phyloP scores from a whole-genome alignment of 2,797 vertebrate species.

The Pelobates cultripes region DNA sequence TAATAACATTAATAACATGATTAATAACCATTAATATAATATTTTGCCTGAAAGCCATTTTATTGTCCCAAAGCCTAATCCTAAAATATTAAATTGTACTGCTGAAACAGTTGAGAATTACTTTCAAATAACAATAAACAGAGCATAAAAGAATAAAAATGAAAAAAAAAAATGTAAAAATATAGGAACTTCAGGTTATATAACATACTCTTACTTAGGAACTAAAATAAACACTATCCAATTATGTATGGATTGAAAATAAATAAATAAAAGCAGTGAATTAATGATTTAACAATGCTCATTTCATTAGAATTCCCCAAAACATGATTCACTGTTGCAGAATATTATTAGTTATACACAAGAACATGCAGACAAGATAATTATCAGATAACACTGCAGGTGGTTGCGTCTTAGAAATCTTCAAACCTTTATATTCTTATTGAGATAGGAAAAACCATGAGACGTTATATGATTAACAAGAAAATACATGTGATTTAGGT shows the following conservation, averaged over 20 bases:
- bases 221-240: neutral
- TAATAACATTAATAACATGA: too few species aligned
- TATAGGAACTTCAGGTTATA: too few species aligned
- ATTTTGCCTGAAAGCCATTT: too few species aligned
- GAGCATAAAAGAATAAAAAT: too few species aligned
- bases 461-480: neutral
- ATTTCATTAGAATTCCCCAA: neutral
- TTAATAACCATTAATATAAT: too few species aligned
- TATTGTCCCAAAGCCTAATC: too few species aligned
- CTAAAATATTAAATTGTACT: too few species aligned
- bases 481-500: neutral
- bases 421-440: constrained; percentile 1
- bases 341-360: neutral
- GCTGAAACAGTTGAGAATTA: too few species aligned
- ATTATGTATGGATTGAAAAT: neutral
- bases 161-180: too few species aligned
- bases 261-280: neutral
- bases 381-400: constrained; percentile 8
- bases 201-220: too few species aligned
- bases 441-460: neutral
- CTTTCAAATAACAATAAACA: too few species aligned
- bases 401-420: neutral
- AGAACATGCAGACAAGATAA: neutral
- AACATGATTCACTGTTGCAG: neutral
- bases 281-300: neutral